A percentile compares a stretch with the other conserved stretches of the same genome.
These are phyloP conservation scores for Trypoxylon attenuatum DNA, from an alignment of 2,888 invertebrate species.

Conservation along the genomic window DNA sequence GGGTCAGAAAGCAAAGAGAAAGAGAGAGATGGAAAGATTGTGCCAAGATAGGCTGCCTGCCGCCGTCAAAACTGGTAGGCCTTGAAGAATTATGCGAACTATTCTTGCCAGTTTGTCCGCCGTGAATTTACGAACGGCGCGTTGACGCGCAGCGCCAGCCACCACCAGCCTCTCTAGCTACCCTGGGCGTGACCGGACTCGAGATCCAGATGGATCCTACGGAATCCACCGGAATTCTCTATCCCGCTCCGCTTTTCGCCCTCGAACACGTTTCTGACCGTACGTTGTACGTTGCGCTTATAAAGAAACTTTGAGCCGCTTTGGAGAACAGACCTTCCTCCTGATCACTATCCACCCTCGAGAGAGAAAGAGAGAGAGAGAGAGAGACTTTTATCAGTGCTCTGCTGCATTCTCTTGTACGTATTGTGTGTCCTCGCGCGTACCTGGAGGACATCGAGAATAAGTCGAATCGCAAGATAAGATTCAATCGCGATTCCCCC, in stretches of 20 bases:
- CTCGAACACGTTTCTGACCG: too few relatives aligned
- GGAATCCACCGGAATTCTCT: slow-evolving; percentile 38
- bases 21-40: slow-evolving; percentile 65
- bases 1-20: slow-evolving; percentile 40
- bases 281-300: too few relatives aligned
- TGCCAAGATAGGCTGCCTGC: slow-evolving; percentile 70
- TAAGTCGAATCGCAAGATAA: too few relatives aligned
- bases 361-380: too few relatives aligned
- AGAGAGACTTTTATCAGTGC: too few relatives aligned
- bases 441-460: too few relatives aligned
- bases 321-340: too few relatives aligned
- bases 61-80: slow-evolving; percentile 73
- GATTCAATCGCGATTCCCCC: slow-evolving; percentile 39
- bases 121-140: slow-evolving; percentile 66
- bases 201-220: slow-evolving; percentile 39
- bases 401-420: too few relatives aligned
- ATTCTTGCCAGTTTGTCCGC: slow-evolving; percentile 70
- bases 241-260: not conserved
- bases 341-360: too few relatives aligned
- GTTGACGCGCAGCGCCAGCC: slow-evolving; percentile 52
- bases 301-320: too few relatives aligned
- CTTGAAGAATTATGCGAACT: slow-evolving; percentile 74
- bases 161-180: slow-evolving; percentile 23
- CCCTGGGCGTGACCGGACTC: slow-evolving; percentile 49
- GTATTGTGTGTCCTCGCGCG: too few relatives aligned